These are phyloP conservation scores for Chionis minor DNA, from an alignment of 2,113 vertebrate genomes.

Conservation along the genomic window DNA sequence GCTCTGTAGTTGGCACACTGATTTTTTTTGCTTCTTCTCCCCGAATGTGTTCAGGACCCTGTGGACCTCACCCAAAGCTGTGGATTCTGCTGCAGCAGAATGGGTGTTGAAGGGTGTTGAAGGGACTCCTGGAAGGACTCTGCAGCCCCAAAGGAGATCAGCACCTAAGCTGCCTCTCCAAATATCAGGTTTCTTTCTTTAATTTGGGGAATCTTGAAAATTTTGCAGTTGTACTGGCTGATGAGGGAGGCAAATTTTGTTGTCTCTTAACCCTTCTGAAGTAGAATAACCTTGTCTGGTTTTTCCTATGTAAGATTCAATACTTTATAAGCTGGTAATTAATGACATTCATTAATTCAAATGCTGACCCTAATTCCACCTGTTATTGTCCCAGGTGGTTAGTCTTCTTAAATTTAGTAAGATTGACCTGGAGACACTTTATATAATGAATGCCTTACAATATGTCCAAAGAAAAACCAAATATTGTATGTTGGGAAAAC, in stretches of 20 bases:
- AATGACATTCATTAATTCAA: neutral
- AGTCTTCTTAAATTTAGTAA: neutral
- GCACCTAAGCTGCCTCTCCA: accelerated
- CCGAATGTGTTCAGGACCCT: accelerated
- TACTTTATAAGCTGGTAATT: neutral
- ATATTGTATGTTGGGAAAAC: neutral
- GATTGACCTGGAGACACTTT: neutral
- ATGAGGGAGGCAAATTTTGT: neutral
- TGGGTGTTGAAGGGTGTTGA: neutral
- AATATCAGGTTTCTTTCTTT: neutral
- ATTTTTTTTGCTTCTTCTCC: neutral
- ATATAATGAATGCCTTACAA: neutral
- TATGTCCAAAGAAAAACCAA: neutral
- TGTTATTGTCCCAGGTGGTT: neutral
- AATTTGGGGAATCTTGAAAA: neutral
- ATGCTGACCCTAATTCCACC: neutral
- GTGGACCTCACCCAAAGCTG: neutral
- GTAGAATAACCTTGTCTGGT: neutral
- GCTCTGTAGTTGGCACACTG: neutral
- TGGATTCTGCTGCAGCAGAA: neutral
- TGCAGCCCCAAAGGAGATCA: neutral
- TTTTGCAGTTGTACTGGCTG: neutral
- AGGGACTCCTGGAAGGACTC: neutral
- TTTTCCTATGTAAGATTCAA: neutral
- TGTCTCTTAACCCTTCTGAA: neutral